Evolutionary conservation across 2,113 vertebrate genomes (phyloP), one percentile per base, ranked within the genome.

Genomic region (Lonchura striata): DNA sequence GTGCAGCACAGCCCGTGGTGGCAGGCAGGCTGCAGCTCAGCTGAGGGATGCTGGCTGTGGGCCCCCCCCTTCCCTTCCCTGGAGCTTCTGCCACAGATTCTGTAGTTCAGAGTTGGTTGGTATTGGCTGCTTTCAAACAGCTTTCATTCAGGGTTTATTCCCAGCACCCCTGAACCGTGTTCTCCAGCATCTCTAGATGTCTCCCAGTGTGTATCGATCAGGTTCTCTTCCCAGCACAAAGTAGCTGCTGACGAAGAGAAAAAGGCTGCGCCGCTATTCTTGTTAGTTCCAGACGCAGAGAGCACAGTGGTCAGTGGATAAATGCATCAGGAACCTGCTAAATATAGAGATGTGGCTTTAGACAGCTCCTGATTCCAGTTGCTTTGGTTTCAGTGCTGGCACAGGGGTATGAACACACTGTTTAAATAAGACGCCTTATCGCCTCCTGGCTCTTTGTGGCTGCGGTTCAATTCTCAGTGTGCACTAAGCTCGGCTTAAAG

Each of bases 301-400:
- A 95, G 44, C 54, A 23, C 44, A 18, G 87, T 79, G 91, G 68
- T 88, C 88, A 91, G 91, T 46, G 52, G 71, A 16, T 78, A 82
- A 89, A 72, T 63, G 65, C n/a, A 18, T 24, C 33, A 42, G 96
- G 90, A 69, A 63, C 88, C 93, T 94, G 64, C 86, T 96, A 94
- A 95, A 92, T 95, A 90, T 80, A 94, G 91, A 90, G 44, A n/a
- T 27, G 70, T 64, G 71, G 87, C 87, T 95, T 71, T 84, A 88
- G 80, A 52, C 54, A 46, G 79, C 92, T 86, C 93, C 95, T 5
- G 47, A 91, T 86, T 79, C 75, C 76, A 66, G 92, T 95, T 96
- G 95, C 92, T 96, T 95, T 89, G 94, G 86, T 96, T 96, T 93
- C 92, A 82, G 88, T 25, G 79, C 86, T 94, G 68, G 50, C 86